Percentiles rank a stretch among this genome's conserved stretches.
These are phyloP conservation scores for Phalera bucephala DNA, from an alignment of 2,888 invertebrate genomes.

Conservation along the genomic window DNA sequence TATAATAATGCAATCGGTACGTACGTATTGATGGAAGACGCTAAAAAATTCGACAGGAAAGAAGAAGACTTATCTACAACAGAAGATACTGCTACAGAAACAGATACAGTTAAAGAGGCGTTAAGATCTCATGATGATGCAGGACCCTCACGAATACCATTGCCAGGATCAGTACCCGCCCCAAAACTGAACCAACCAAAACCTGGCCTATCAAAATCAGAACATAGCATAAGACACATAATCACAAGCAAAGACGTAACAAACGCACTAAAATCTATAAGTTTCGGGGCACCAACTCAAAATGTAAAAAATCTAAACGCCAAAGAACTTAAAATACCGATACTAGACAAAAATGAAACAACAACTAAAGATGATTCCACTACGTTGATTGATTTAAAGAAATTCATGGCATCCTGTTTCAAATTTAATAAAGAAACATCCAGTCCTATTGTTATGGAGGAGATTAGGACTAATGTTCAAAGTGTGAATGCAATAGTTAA, in stretches of 20 bases:
- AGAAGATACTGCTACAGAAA: slow-evolving; percentile 23
- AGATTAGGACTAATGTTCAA: slow-evolving; percentile 35
- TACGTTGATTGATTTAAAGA: slow-evolving; percentile 60
- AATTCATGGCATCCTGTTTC: slow-evolving; percentile 69
- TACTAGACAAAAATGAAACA: slow-evolving; percentile 35
- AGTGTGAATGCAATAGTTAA: slow-evolving; percentile 37
- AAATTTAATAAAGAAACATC: slow-evolving; percentile 52
- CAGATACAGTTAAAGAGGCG: slow-evolving; percentile 13
- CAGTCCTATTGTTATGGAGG: slow-evolving; percentile 30
- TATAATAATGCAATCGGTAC: slow-evolving; percentile 53
- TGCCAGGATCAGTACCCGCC: slow-evolving; percentile 59
- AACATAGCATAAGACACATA: slow-evolving; percentile 64
- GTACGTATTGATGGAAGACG: slow-evolving; percentile 62
- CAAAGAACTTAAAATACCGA: slow-evolving; percentile 55
- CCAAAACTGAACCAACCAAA: slow-evolving; percentile 30
- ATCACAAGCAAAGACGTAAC: slow-evolving; percentile 65
- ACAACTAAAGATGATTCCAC: slow-evolving; percentile 41
- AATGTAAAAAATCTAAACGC: slow-evolving; percentile 40
- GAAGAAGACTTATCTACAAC: slow-evolving; percentile 40
- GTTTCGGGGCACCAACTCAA: slow-evolving; percentile 44
- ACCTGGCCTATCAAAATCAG: slow-evolving; percentile 69
- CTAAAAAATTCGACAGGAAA: slow-evolving; percentile 40
- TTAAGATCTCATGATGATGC: slow-evolving; percentile 61
- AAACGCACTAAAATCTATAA: slow-evolving; percentile 62
- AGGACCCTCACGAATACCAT: slow-evolving; percentile 56